Conservation (phyloP, 2,888 invertebrate genomes). For the Andrena bucephala region DNA sequence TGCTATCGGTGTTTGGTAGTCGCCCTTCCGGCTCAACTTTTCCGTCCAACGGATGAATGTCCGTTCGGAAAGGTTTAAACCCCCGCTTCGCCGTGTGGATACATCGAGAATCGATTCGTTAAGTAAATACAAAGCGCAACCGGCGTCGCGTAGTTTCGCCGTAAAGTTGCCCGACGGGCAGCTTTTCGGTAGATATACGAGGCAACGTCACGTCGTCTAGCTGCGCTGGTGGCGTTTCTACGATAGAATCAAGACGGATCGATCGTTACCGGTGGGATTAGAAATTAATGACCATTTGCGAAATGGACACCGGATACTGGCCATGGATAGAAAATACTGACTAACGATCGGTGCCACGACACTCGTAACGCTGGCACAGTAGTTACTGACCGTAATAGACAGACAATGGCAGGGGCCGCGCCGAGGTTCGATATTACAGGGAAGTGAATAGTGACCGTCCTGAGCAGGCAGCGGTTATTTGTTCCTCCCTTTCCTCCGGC, state of each 20-base stretch:
- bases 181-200: background rate
- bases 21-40: constrained; percentile 25
- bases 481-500: constrained; percentile 24
- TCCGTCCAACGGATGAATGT: constrained; percentile 18
- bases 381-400: constrained; percentile 71
- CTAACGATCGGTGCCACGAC: constrained; percentile 33
- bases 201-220: background rate
- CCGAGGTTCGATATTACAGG: constrained; percentile 55
- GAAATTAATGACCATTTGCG: constrained; percentile 45
- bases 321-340: constrained; percentile 51
- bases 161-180: background rate
- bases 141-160: background rate
- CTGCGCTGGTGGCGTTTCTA: background rate
- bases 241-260: constrained; percentile 15
- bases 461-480: constrained; percentile 52
- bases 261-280: background rate
- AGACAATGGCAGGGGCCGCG: constrained; percentile 58
- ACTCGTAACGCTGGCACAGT: constrained; percentile 43
- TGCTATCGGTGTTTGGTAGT: constrained; percentile 16
- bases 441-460: constrained; percentile 59
- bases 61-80: constrained; percentile 10
- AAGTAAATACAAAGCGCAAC: background rate
- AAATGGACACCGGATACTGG: constrained; percentile 30
- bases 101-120: constrained; percentile 14
- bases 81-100: background rate